Base-by-base conservation (phyloP, 2,888 invertebrate species). In the Polydrusus pterygomalis region DNA sequence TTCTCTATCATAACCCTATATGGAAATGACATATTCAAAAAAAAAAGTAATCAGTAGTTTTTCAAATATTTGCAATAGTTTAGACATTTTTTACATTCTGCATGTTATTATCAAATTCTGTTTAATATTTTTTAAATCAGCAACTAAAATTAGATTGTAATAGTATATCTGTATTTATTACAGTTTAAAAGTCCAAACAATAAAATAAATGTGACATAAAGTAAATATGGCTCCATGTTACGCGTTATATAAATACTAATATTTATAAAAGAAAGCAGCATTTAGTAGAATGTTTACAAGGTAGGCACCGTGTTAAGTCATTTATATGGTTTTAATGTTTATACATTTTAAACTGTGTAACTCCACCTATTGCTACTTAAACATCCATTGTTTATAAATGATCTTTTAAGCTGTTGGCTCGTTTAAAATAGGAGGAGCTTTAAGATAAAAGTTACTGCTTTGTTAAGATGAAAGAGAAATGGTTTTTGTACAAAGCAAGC, bases 201-300 rank as follows among this genome's bases (percentile, higher is more conserved):
- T 60, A 10, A 38, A 60, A 60, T 60, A 60, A 60, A 60, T 60
- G 38, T 38, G 38, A 38, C 58, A 10, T 38, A 60, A 60, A 60
- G 58, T 60, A 60, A 60, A 40, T 60, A 60, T 60, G 58, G 38
- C 58, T 60, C 17, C 58, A 60, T 60, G 58, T 60, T 60, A 60
- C 58, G 58, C 58, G 58, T 60, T 60, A 38, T 60, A 60, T 60
- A 60, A 60, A 60, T 60, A 60, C 58, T 60, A 60, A 60, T 60
- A 60, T 60, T 60, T 60, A 60, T 38, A 60, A 60, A 60, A 60
- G 58, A 60, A 38, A 38, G 38, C 11, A 34, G 56, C 56, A 11
- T 56, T 56, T 56, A 30, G 56, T 60, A 60, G 17, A 38, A 60
- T 60, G 58, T 60, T 60, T 60, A 60, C 58, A 60, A 60, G 58